Evolutionary conservation across 1,140 invertebrate genomes (phyloP).

Genomic region (Drosophila willistoni): DNA sequence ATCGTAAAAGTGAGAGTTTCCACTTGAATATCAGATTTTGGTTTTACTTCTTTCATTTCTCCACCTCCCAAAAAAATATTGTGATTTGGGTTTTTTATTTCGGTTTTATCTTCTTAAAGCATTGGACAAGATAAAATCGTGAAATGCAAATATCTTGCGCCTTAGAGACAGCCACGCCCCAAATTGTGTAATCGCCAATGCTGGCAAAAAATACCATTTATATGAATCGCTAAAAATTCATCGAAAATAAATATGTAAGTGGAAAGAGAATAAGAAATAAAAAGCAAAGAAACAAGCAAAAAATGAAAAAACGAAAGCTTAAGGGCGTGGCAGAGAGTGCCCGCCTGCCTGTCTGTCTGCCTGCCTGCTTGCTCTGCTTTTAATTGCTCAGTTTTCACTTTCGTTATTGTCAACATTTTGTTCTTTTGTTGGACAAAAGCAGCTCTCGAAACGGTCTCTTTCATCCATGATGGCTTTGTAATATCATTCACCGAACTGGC

Average conservation of each 20-base stretch:
- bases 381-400: slow-evolving; percentile 79
- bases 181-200: slow-evolving; percentile 62
- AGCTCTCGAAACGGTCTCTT: slow-evolving; percentile 46
- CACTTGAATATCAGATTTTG: slow-evolving; percentile 70
- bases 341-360: slow-evolving; percentile 3
- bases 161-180: slow-evolving; percentile 49
- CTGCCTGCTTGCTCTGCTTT: slow-evolving; percentile 48
- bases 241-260: too few relatives aligned
- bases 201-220: slow-evolving; percentile 20
- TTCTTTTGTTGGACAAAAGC: slow-evolving; percentile 75
- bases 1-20: slow-evolving; percentile 81
- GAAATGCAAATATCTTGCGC: slow-evolving; percentile 61
- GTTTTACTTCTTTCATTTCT: slow-evolving; percentile 44
- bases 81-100: slow-evolving; percentile 35
- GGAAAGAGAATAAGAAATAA: not conserved
- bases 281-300: slow-evolving; percentile 17
- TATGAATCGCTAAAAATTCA: slow-evolving; percentile 29
- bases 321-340: slow-evolving; percentile 36
- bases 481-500: slow-evolving; percentile 41
- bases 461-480: slow-evolving; percentile 24
- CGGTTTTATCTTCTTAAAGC: slow-evolving; percentile 28
- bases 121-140: slow-evolving; percentile 25
- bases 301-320: slow-evolving; percentile 42
- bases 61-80: slow-evolving; percentile 1
- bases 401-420: slow-evolving; percentile 60